Conservation (phyloP, 2,797 vertebrate genomes). For the Lepus oiostolus region DNA sequence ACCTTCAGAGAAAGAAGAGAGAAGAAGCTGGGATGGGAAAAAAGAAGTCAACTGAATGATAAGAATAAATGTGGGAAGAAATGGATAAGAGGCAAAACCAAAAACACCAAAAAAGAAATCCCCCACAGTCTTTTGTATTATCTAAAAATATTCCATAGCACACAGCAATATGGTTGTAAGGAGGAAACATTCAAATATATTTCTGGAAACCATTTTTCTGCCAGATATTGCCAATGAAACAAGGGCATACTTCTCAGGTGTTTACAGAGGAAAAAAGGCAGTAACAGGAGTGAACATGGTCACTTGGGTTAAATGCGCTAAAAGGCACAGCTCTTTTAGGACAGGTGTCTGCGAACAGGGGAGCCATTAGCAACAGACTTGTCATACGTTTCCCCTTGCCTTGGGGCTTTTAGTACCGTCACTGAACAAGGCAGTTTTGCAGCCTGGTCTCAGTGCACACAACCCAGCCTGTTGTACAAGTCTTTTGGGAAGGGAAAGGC, state of each 20-base stretch:
- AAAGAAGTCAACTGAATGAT: constrained; percentile 42
- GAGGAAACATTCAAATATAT: constrained; percentile 13
- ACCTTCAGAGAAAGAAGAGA: not conserved
- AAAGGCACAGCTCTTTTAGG: constrained; percentile 60
- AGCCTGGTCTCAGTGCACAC: too few relatives aligned
- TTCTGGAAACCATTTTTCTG: constrained; percentile 19
- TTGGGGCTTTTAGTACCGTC: not conserved
- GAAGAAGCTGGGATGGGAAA: not conserved
- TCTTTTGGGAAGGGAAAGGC: too few relatives aligned
- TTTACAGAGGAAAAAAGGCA: constrained; percentile 58
- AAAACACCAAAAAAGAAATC: not conserved
- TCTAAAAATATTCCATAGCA: constrained; percentile 16
- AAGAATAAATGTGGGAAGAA: constrained; percentile 26
- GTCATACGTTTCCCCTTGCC: not conserved
- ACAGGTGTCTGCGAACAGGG: not conserved
- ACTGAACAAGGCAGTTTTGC: too few relatives aligned
- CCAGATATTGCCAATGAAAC: constrained; percentile 48
- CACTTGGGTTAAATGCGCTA: constrained; percentile 60
- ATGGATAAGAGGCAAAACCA: not conserved
- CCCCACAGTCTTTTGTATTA: not conserved
- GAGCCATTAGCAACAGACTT: constrained; percentile 6
- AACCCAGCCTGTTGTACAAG: too few relatives aligned
- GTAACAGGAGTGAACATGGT: not conserved
- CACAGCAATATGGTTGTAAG: constrained; percentile 4
- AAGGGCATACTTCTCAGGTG: constrained; percentile 54